Base-by-base conservation (phyloP, 1,140 invertebrate genomes). In the Ceratina japonica region DNA sequence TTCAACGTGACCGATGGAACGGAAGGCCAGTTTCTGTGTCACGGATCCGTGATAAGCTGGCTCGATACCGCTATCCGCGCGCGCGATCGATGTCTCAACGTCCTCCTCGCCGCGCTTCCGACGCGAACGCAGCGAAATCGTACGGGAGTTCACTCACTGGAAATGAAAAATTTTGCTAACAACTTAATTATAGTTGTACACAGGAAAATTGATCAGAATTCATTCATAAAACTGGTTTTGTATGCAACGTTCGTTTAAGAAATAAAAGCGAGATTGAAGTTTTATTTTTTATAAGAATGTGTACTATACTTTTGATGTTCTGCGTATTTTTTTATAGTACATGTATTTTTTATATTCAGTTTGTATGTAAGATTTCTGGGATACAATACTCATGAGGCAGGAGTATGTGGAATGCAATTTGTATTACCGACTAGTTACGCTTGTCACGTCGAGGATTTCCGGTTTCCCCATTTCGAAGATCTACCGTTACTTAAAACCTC, bases 41-140 rank as follows among this genome's bases (percentile, higher is more conserved):
- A 63, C 8, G 62, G 52, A 64, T 72, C 22, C 37, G 61, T 24
- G 37, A 74, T 79, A 79, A 79, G 37, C 37, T 49, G 18, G 5
- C 13, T 65, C 61, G 70, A 71, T 63, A 62, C 66, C 66, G 66
- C 75, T 77, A 71, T 63, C 68, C 20, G n/a, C 20, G 24, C 44
- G 44, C 27, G 1, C 49, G 20, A 77, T 77, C 58, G 49, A 63
- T 77, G 58, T 77, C 75, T 52, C 27, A 77, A 77, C 66, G 66
- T 71, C 66, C 66, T 77, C 75, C 62, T 56, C 15, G 37, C 65
- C 65, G 65, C 44, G 56, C 65, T 71, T 77, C 59, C 68, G 58
- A 63, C 24, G 49, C 58, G 15, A 52, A n/a, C 59, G 16, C 15
- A 44, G 49, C 59, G 49, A 72, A 77, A 71, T 44, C 58, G 66